Base-by-base conservation (phyloP, 2,888 invertebrate species). In the Agriopis leucophaearia region DNA sequence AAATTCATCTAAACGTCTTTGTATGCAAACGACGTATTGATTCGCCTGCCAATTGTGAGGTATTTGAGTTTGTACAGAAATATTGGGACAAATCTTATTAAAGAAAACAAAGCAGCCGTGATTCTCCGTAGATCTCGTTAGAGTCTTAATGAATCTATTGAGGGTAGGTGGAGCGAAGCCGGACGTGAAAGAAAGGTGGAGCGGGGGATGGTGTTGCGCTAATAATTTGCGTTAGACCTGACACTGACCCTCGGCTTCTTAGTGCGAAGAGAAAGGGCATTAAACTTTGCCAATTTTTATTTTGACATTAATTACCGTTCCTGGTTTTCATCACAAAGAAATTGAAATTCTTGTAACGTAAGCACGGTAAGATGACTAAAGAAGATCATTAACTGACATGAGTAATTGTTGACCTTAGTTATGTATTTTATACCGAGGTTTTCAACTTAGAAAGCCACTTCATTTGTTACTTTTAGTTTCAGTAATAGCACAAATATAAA, bases 91-190 rank as follows among this genome's bases (percentile, higher is more conserved):
- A 92, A 91, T 92, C 88, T 87, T 84, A 88, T 92, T 93, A 87
- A 85, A 81, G 79, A 83, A 91, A 90, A 92, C 92, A 92, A 92
- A 91, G 89, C 91, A 86, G 81, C 86, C 87, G 85, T 89, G 89
- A 91, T 92, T 90, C 88, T 84, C 88, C 86, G 86, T 86, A 88
- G 89, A 91, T 91, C 91, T 93, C 90, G 92, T 93, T 92, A 92
- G 88, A 87, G 88, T 87, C 88, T 88, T 93, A 92, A 94, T 93
- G 92, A 94, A 90, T 92, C 92, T 92, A 94, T 94, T 92, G 92
- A 93, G 88, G 87, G 88, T 88, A 86, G 85, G 86, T 86, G 85
- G 86, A 90, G 91, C 89, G 91, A 85, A 59, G 82, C 83, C 81
- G 87, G 86, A 83, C 83, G 60, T 50, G 83, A 87, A 88, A 89